Base-by-base conservation (phyloP, 2,113 vertebrate genomes). In the Tachysurus fulvidraco region DNA sequence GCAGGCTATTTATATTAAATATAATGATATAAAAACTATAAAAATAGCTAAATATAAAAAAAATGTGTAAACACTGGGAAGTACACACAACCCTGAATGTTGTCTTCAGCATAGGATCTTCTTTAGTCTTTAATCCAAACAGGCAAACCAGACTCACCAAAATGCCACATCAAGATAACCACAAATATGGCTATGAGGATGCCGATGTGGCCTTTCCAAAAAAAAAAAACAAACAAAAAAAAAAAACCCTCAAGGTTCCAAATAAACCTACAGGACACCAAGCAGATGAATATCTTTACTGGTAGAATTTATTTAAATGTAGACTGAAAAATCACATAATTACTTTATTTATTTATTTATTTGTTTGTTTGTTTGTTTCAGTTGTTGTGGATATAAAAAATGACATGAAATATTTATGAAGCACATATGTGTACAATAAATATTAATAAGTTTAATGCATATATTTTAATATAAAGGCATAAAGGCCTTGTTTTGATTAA, bases 141-240 rank as follows among this genome's bases (percentile, higher is more conserved):
- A 80, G 83, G 73, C 65, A 25, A 77, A 54, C 62, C 88, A 79
- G 59, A 85, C 64, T 57, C 74, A 80, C 41, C 71, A 28, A 55
- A 85, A 60, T 55, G 25, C 86, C 80, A 89, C 86, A 83, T 89
- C 76, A 89, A 89, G 62, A 50, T 80, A 25, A 59, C 88, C 86
- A 54, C 86, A 88, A 88, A 79, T 88, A 89, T 89, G 86, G 54
- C 69, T 30, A 76, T 78, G 73, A 82, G 84, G 57, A 89, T 83
- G 78, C 79, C 84, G 6, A 25, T 67, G 88, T 25, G 83, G 71
- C 50, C 19, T 83, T 78, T 19, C 6, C 6, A 8, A 78, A 73
- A 23, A 78, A 79, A 79, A 4, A 78, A 76, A 76, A n/a, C 4
- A 78, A 73, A 23, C 54, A 79, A 79, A 4, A 65, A 65, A 65